A percentile compares a stretch with the other conserved stretches of the same genome.
These are phyloP conservation scores for Hyposmocoma kahamanoa DNA, from an alignment of 1,140 invertebrate genomes.

Conservation along the genomic window DNA sequence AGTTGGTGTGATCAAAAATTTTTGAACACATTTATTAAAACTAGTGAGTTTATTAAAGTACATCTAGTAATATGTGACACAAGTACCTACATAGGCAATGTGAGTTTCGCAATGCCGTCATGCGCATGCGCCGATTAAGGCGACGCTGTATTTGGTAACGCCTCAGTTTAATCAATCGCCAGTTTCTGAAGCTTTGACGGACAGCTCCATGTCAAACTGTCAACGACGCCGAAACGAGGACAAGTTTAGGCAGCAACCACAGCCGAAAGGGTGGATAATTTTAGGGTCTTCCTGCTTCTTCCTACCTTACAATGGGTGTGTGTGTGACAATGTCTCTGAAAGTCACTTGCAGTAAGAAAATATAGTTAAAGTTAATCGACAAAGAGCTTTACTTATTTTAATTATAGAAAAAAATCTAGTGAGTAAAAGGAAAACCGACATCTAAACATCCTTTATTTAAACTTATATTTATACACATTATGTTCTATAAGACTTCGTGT, in stretches of 20 bases:
- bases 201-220: conserved; percentile 34
- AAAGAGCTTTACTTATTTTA: neutral
- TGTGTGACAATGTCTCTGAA: neutral
- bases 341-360: neutral
- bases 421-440: too few species aligned
- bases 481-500: too few species aligned
- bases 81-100: too few species aligned
- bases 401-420: too few species aligned
- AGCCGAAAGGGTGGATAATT: too few species aligned
- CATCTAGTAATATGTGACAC: too few species aligned
- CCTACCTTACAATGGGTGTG: too few species aligned
- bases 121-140: conserved; percentile 8
- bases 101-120: neutral
- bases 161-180: conserved; percentile 25
- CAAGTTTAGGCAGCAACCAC: neutral
- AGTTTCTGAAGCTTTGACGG: conserved; percentile 12
- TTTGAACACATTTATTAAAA: too few species aligned
- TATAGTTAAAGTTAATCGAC: neutral
- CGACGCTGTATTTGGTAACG: conserved; percentile 25
- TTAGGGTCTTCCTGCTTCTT: too few species aligned
- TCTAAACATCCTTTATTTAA: too few species aligned
- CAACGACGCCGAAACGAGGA: conserved; percentile 30
- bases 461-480: too few species aligned
- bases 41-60: too few species aligned
- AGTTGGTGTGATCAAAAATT: neutral